Conservation (phyloP, 2,113 vertebrate genomes). For the Empidonax alnorum region DNA sequence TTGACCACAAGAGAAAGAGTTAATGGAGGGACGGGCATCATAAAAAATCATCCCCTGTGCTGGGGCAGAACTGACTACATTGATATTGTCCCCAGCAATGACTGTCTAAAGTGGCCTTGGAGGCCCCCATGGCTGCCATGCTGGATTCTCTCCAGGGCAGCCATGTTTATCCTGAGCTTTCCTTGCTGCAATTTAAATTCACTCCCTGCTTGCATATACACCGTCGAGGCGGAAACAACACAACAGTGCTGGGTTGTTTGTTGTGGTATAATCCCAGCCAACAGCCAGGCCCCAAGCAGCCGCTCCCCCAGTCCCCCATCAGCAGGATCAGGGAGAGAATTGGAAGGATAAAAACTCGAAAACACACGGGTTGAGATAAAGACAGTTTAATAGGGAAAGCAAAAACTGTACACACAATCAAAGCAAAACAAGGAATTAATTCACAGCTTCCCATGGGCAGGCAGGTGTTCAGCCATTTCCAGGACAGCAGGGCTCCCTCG, state of each 20-base stretch:
- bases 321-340: neutral
- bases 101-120: fast-evolving
- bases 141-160: neutral
- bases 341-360: neutral
- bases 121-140: neutral
- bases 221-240: neutral
- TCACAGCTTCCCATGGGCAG: neutral
- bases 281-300: neutral
- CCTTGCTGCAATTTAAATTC: neutral
- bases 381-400: neutral
- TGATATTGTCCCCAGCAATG: fast-evolving
- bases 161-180: neutral
- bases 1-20: neutral
- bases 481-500: neutral
- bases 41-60: neutral
- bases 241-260: neutral
- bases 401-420: neutral
- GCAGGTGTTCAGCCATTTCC: neutral
- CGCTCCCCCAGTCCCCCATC: neutral
- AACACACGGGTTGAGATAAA: neutral
- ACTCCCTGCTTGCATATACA: neutral
- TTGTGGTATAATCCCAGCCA: neutral
- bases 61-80: fast-evolving
- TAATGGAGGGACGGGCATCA: neutral
- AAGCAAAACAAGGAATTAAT: neutral